Evolutionary conservation across 1,140 invertebrate species (phyloP), one percentile per base, ranked within the genome.

Genomic region (Bicyclus anynana): DNA sequence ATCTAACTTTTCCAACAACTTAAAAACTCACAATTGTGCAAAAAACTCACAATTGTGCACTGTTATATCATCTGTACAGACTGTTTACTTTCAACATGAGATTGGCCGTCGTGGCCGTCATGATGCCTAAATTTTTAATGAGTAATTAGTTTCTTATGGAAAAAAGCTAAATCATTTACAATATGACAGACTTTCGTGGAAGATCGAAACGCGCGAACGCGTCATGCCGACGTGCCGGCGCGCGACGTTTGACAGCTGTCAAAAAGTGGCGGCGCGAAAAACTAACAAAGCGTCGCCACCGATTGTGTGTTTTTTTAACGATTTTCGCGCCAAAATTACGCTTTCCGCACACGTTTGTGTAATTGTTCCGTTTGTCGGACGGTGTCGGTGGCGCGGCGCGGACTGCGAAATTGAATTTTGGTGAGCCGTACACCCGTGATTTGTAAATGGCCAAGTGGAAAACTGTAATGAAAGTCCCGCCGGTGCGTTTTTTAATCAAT

Each of bases 351-450:
- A 79, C 77, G 81, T 84, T 76, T 78, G 72, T 82, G 77, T 86
- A 84, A 87, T 87, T 86, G 84, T 86, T 87, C 80, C 81, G 84
- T 84, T 86, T 84, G 76, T 79, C 69, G 72, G 64, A 64, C 72
- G 74, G 72, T 67, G 77, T 66, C 57, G 68, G 68, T 59, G 71
- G 66, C 44, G 57, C 66, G 71, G 57, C 65, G 69, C 56, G 66
- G 69, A 77, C 76, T 75, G 78, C 68, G 60, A 80, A 87, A 87
- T 87, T 87, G 80, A 85, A 84, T 85, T 85, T 84, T 77, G 76
- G 70, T 71, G 66, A 74, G 74, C 71, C 72, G 59, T 63, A 64
- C n/a, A n/a, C 67, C 67, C 55, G 57, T 74, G 74, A 74, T 77
- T 68, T 72, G 73, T 71, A 67, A 71, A 65, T 74, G 70, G 44